A percentile compares a stretch with the other conserved stretches of the same genome.
These are phyloP conservation scores for Phyllotreta striolata DNA, from an alignment of 2,888 invertebrate species.

Conservation along the genomic window DNA sequence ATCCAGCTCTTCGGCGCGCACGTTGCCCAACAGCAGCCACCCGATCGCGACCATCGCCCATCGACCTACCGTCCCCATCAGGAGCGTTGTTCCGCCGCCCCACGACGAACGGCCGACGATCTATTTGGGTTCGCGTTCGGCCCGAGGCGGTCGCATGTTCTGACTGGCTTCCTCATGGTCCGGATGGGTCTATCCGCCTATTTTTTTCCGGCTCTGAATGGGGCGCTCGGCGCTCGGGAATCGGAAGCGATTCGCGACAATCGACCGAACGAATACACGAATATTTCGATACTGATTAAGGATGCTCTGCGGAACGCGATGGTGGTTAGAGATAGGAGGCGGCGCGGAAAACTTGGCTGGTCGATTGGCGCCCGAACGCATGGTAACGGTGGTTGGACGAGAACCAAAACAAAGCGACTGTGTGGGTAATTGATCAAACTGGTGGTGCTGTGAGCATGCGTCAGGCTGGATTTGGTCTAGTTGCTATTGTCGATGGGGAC, in stretches of 20 bases:
- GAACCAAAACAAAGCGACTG: slow-evolving; percentile 21
- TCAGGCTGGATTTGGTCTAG: slow-evolving; percentile 34
- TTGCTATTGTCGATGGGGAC: slow-evolving; percentile 48
- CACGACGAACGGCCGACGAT: slow-evolving; percentile 20
- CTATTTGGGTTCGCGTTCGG: slow-evolving; percentile 3
- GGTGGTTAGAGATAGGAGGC: background rate
- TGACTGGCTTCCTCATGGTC: slow-evolving; percentile 23
- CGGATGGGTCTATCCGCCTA: slow-evolving; percentile 14
- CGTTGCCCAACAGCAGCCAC: slow-evolving; percentile 29
- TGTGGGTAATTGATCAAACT: slow-evolving; percentile 57
- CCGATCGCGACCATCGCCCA: slow-evolving; percentile 26
- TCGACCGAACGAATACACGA: background rate
- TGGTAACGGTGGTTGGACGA: slow-evolving; percentile 12
- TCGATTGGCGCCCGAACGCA: slow-evolving; percentile 1
- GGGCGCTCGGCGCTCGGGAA: background rate
- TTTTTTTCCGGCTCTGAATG: background rate
- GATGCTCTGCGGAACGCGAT: no score
- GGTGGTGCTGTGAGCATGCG: slow-evolving; percentile 51
- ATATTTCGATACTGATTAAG: no score
- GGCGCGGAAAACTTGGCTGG: slow-evolving; percentile 3
- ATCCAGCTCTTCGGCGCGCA: slow-evolving; percentile 41
- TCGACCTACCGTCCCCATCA: slow-evolving; percentile 24
- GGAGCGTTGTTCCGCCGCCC: slow-evolving; percentile 15
- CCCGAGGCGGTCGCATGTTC: slow-evolving; percentile 19
- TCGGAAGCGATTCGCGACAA: background rate